A percentile compares a stretch with the other conserved stretches of the same genome.
These are phyloP conservation scores for Rattus rattus DNA, from an alignment of 2,113 vertebrate genomes.

Conservation along the genomic window DNA sequence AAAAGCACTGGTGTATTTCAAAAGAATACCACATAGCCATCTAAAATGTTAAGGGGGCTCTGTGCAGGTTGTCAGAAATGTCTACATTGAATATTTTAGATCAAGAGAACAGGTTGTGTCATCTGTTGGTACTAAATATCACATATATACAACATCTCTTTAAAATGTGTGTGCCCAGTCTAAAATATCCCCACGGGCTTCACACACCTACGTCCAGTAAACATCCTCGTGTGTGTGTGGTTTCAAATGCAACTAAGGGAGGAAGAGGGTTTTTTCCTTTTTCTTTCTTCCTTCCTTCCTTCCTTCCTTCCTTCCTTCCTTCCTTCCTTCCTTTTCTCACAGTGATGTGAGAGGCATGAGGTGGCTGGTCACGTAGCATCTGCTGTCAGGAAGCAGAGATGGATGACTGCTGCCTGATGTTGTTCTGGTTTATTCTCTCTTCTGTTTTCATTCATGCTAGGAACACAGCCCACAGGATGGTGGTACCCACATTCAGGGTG, in stretches of 20 bases:
- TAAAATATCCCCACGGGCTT: neutral
- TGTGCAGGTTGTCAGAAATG: neutral
- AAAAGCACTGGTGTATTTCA: neutral
- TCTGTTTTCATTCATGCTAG: neutral
- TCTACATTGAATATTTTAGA: neutral
- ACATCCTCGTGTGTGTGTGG: neutral
- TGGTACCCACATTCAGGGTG: neutral
- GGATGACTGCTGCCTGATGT: neutral
- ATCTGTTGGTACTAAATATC: slow-evolving; percentile 14
- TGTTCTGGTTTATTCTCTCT: neutral
- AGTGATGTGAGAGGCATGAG: rapidly evolving
- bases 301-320: no score
- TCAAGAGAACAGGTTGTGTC: neutral
- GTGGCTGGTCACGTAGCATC: neutral
- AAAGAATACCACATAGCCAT: neutral
- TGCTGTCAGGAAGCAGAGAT: neutral
- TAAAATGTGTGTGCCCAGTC: neutral
- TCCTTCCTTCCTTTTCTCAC: neutral
- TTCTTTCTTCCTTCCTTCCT: no score
- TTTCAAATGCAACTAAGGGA: neutral
- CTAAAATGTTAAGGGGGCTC: neutral
- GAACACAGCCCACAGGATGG: neutral
- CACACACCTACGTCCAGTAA: neutral
- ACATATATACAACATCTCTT: neutral
- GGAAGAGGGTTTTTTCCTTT: neutral